Conservation (phyloP, 35 echinoderm and acorn worm genomes). For the Lytechinus variegatus region DNA sequence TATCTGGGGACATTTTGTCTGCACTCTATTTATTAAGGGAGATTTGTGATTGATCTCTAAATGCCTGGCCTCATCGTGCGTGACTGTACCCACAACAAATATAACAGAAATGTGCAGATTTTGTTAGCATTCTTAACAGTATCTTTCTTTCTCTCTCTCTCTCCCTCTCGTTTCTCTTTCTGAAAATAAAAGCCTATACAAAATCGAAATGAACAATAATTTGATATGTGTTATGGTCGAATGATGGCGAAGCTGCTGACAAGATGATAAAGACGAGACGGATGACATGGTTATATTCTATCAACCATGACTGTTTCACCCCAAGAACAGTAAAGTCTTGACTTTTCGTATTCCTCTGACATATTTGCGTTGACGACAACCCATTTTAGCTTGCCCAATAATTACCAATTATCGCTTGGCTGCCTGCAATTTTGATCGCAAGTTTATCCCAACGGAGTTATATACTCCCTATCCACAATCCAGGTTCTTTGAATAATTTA, state of each 20-base stretch:
- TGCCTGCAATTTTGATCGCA: neutral
- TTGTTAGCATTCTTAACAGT: neutral
- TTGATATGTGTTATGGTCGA: neutral
- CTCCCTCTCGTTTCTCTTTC: too few species aligned
- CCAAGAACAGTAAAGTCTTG: neutral
- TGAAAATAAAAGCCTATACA: too few species aligned
- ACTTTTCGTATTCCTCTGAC: neutral
- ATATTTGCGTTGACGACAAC: neutral
- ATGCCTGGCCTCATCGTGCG: neutral
- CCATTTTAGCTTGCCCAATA: neutral
- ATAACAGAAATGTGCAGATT: neutral
- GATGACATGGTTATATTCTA: neutral
- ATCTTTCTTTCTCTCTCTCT: neutral
- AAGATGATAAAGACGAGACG: neutral
- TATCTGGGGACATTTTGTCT: neutral
- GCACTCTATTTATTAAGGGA: conserved; percentile 11
- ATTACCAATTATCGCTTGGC: neutral
- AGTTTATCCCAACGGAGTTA: neutral
- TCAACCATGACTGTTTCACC: neutral
- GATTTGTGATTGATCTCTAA: neutral
- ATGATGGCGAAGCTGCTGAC: neutral
- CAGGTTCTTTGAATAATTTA: neutral
- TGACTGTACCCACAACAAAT: neutral
- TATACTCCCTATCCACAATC: neutral
- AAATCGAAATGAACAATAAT: neutral